These are phyloP conservation scores for Thysanoteuthis rhombus DNA, from an alignment of 2,888 invertebrate species.

Conservation along the genomic window DNA sequence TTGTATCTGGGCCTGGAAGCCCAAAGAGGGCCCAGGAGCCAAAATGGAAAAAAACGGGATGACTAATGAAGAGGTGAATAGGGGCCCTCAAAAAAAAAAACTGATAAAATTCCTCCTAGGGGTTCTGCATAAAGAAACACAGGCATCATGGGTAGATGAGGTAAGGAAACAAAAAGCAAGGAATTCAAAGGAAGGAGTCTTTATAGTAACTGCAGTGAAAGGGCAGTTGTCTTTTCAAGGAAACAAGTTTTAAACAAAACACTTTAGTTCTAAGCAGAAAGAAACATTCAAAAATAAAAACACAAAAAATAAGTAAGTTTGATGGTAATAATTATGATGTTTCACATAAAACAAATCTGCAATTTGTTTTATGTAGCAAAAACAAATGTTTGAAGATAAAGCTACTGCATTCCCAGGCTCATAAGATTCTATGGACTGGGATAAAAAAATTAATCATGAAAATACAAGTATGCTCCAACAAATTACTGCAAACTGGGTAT, in stretches of 20 bases:
- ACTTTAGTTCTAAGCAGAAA: neutral
- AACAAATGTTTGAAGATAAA: neutral
- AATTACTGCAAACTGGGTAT: too few species aligned
- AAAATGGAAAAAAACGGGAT: too few species aligned
- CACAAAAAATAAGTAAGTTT: neutral
- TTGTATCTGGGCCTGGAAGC: too few species aligned
- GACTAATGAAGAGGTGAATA: too few species aligned
- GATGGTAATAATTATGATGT: neutral
- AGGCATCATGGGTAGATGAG: neutral
- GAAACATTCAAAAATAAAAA: neutral
- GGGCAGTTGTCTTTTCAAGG: neutral
- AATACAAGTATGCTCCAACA: too few species aligned
- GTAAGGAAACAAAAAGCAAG: neutral
- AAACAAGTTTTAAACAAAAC: neutral
- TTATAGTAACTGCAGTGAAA: neutral
- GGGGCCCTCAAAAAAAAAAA: too few species aligned
- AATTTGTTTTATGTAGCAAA: neutral
- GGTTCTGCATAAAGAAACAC: too few species aligned
- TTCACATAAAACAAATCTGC: neutral
- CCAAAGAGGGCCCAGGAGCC: too few species aligned
- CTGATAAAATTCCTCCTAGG: too few species aligned
- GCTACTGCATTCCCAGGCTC: neutral
- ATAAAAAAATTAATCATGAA: too few species aligned
- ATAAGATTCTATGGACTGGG: neutral
- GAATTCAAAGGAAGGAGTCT: neutral